Evolutionary conservation across 2,888 invertebrate genomes (phyloP), one percentile per base, ranked within the genome.

Genomic region (Allolobophora icterica): DNA sequence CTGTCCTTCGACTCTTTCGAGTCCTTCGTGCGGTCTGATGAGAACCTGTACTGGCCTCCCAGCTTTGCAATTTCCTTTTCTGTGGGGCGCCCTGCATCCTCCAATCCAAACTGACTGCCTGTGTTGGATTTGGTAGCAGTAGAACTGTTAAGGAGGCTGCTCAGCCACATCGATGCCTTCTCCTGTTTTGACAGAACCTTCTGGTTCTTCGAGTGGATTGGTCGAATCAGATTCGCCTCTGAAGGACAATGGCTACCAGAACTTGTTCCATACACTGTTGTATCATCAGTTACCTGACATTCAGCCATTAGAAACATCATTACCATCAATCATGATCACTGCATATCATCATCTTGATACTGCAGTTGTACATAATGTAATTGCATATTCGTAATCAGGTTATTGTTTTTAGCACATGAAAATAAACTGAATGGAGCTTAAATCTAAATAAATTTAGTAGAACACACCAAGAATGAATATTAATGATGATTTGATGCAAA

Each of bases 171-270:
- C 19, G 84, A n/a, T 21, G 83, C 33, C 15, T 90, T 90, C 83
- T 90, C 90, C 24, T 42, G 90, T 33, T 90, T 90, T 21, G 90
- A 90, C 34, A 90, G 38, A 33, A 35, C 6, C 38, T 33, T 83
- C 33, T n/a, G 38, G 34, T 90, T 40, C n/a, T 45, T 58, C 24
- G 90, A 71, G 38, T 71, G 45, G 33, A 71, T 33, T 33, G 34
- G 84, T 21, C 40, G 84, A 40, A 40, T 40, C 17, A 84, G 84
- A 30, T 83, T 84, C 30, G 90, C 84, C 35, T 83, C 84, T 19
- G 84, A 84, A 21, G 90, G 40, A 90, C 40, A n/a, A 33, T 90
- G 90, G 84, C 90, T 84, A 35, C 40, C 84, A 84, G 84, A 90
- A 83, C 90, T 90, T 33, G 83, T 84, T 38, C 84, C 90, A 24